A percentile compares a stretch with the other conserved stretches of the same genome.
Evolutionary conservation across 2,797 vertebrate genomes (phyloP).

Genomic region (Clarias platycephalus): DNA sequence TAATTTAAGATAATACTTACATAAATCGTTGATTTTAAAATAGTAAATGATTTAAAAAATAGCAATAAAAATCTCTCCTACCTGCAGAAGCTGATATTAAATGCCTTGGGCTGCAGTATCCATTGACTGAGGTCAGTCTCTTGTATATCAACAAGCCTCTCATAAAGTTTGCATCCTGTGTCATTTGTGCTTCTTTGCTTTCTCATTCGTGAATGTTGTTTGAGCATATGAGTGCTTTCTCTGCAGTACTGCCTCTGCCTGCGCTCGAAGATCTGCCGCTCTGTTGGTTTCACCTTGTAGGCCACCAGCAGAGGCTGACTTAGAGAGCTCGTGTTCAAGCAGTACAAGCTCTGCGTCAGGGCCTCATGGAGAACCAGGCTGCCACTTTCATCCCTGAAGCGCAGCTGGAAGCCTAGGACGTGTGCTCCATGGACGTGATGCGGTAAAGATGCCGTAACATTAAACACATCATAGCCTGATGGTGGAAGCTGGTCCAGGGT

Average conservation of each 20-base stretch:
- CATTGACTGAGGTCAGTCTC: conserved; percentile 18
- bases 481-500: conserved; percentile 63
- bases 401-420: conserved; percentile 67
- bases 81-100: conserved; percentile 55
- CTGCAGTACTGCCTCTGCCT: conserved; percentile 34
- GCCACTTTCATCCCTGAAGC: conserved; percentile 72
- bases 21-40: not conserved
- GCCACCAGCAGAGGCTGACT: conserved; percentile 68
- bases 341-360: conserved; percentile 71
- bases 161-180: conserved; percentile 46
- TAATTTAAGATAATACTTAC: not conserved
- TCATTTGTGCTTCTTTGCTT: conserved; percentile 10
- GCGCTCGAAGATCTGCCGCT: not conserved
- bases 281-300: conserved; percentile 50
- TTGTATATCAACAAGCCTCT: conserved; percentile 36
- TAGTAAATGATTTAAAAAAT: not conserved
- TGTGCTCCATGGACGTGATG: conserved; percentile 43
- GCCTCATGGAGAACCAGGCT: conserved; percentile 71
- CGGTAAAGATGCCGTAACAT: conserved; percentile 64
- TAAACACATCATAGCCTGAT: conserved; percentile 73
- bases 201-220: conserved; percentile 13
- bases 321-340: conserved; percentile 59
- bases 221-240: conserved; percentile 19
- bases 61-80: conserved; percentile 17
- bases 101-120: conserved; percentile 55